Percentiles rank a stretch among this genome's conserved stretches.
These are phyloP conservation scores for Lepus oiostolus DNA, from an alignment of 2,797 vertebrate genomes.

Conservation along the genomic window DNA sequence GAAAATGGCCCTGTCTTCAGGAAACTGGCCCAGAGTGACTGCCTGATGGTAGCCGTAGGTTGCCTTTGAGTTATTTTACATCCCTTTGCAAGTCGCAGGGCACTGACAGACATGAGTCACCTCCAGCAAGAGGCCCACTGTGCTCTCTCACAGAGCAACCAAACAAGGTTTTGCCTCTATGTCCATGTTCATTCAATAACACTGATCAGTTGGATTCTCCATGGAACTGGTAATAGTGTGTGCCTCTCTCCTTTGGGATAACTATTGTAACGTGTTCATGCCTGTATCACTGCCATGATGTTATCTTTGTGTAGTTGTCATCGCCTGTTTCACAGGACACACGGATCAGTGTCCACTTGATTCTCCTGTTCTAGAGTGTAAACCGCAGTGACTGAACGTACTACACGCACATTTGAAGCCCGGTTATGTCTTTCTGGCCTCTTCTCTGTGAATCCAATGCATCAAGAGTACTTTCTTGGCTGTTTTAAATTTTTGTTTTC, in stretches of 20 bases:
- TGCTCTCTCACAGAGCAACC: background rate
- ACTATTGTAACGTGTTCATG: background rate
- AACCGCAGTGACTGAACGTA: background rate
- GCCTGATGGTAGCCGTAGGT: background rate
- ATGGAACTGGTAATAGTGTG: background rate
- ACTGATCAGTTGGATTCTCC: background rate
- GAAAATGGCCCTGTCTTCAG: background rate
- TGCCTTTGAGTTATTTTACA: background rate
- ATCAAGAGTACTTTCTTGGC: background rate
- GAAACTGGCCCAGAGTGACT: background rate
- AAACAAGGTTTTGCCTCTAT: slow-evolving; percentile 13
- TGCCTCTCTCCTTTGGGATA: slow-evolving; percentile 13
- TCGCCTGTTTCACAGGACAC: background rate
- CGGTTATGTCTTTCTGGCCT: background rate
- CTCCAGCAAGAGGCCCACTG: background rate
- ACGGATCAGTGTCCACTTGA: too few relatives aligned
- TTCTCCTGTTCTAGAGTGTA: background rate
- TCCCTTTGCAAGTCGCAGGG: background rate
- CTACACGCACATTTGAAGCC: background rate
- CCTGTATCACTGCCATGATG: background rate
- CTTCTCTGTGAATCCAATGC: slow-evolving; percentile 23
- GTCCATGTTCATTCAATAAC: background rate
- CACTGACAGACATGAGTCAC: background rate
- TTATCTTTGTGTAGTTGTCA: slow-evolving; percentile 9
- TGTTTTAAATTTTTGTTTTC: too few relatives aligned